Evolutionary conservation across 2,113 vertebrate genomes (phyloP).

Genomic region (Tetraodon nigroviridis): DNA sequence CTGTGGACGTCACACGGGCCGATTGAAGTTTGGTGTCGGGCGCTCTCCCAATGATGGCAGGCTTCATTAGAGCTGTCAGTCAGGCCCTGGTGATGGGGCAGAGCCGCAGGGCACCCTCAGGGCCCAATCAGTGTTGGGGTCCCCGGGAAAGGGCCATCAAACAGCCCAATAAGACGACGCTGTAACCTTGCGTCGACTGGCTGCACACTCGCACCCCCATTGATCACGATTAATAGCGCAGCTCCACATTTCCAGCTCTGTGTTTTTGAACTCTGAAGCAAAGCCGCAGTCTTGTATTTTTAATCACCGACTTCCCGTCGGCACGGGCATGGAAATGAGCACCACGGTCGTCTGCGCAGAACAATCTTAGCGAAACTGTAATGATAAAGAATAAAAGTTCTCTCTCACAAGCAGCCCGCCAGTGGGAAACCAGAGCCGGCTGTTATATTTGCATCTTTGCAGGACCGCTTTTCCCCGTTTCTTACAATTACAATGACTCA

Average conservation of each 20-base stretch:
- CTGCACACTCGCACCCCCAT: slow-evolving; percentile 39
- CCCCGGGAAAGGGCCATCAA: slow-evolving; percentile 72
- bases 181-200: slow-evolving; percentile 41
- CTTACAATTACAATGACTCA: slow-evolving; percentile 65
- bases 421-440: slow-evolving; percentile 58
- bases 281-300: slow-evolving; percentile 61
- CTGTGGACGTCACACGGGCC: slow-evolving; percentile 65
- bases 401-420: slow-evolving; percentile 39
- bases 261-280: slow-evolving; percentile 57
- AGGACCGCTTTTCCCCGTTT: slow-evolving; percentile 39
- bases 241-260: slow-evolving; percentile 41
- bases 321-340: slow-evolving; percentile 48
- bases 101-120: slow-evolving; percentile 70
- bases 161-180: slow-evolving; percentile 50
- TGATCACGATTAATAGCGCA: slow-evolving; percentile 68
- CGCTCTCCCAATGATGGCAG: slow-evolving; percentile 57
- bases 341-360: slow-evolving; percentile 36
- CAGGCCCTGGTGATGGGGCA: slow-evolving; percentile 62
- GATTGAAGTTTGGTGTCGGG: slow-evolving; percentile 70
- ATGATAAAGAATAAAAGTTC: slow-evolving; percentile 53
- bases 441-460: slow-evolving; percentile 58
- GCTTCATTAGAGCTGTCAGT: slow-evolving; percentile 80
- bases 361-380: slow-evolving; percentile 35
- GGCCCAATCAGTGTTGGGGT: slow-evolving; percentile 73
- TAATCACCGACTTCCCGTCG: slow-evolving; percentile 60